A percentile compares a stretch with the other conserved stretches of the same genome.
Evolutionary conservation across 2,888 invertebrate genomes (phyloP).

Genomic region (Petrolisthes cinctipes): DNA sequence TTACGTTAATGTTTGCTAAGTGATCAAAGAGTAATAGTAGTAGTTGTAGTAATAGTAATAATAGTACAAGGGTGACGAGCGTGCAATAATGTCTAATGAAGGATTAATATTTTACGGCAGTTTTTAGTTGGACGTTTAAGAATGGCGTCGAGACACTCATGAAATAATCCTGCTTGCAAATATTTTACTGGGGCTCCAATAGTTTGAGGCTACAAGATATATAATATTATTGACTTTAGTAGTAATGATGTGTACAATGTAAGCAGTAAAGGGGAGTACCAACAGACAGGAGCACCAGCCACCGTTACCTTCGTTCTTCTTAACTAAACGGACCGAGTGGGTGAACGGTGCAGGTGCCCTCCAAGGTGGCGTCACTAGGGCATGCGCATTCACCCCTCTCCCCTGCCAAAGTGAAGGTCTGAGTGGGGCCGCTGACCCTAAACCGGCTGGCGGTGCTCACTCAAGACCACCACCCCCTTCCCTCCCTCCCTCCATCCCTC

Average conservation of each 20-base stretch:
- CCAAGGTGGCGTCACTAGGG: conserved; percentile 33
- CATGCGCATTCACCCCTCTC: conserved; percentile 60
- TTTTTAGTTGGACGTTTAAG: conserved; percentile 5
- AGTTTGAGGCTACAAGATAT: conserved; percentile 10
- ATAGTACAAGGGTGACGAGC: conserved; percentile 6
- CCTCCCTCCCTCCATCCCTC: neutral
- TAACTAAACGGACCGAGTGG: conserved; percentile 53
- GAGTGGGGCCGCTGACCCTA: conserved; percentile 33
- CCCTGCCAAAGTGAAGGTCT: conserved; percentile 58
- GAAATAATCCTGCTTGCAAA: conserved; percentile 3
- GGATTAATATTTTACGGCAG: neutral
- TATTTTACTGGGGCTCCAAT: conserved; percentile 7
- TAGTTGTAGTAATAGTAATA: neutral
- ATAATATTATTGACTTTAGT: neutral
- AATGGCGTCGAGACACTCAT: conserved; percentile 3
- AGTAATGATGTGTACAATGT: conserved; percentile 7
- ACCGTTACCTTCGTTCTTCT: conserved; percentile 43
- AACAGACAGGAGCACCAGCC: conserved; percentile 8
- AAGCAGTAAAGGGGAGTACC: conserved; percentile 14
- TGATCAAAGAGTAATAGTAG: too few species aligned
- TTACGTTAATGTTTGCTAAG: too few species aligned
- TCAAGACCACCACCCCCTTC: conserved; percentile 33
- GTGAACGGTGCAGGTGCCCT: conserved; percentile 52
- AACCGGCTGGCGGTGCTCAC: conserved; percentile 34
- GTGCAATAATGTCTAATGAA: neutral